These are phyloP conservation scores for Hipparchia sbordonii DNA, from an alignment of 2,888 invertebrate species.

Conservation along the genomic window DNA sequence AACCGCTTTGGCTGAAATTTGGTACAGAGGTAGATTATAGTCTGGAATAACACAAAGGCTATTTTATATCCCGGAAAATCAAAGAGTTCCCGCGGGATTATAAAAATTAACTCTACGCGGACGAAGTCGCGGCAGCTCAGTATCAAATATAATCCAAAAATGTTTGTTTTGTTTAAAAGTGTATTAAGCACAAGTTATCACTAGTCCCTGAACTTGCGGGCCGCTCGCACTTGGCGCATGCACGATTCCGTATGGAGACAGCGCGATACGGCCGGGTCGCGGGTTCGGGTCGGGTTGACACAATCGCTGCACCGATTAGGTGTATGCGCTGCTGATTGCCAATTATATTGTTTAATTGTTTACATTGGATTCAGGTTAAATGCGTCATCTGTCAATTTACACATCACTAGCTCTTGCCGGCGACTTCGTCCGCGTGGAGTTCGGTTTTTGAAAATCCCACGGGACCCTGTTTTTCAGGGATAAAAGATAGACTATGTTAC, in stretches of 20 bases:
- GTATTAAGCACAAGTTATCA: constrained; percentile 15
- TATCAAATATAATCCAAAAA: background rate
- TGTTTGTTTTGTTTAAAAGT: constrained; percentile 1
- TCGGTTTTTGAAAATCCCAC: background rate
- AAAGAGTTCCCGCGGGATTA: no score
- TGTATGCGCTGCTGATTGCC: constrained; percentile 27
- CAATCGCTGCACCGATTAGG: constrained; percentile 37
- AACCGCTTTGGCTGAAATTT: no score
- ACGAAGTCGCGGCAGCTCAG: no score
- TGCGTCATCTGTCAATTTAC: constrained; percentile 14
- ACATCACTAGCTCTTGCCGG: background rate
- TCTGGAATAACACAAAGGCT: no score
- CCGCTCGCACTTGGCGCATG: constrained; percentile 25
- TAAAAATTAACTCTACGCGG: no score
- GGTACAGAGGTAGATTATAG: no score
- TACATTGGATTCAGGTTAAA: background rate
- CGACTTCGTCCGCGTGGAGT: background rate
- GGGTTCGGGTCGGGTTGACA: constrained; percentile 32
- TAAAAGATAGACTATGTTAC: no score
- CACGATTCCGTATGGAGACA: constrained; percentile 42
- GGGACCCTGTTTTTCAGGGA: no score
- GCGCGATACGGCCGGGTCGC: constrained; percentile 35
- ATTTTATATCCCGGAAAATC: no score
- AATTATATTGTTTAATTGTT: constrained; percentile 18
- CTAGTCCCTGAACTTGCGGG: constrained; percentile 19